A percentile compares a stretch with the other conserved stretches of the same genome.
phyloP scores from a whole-genome alignment of 2,888 invertebrate species.

The Deladenus siricidicola region DNA sequence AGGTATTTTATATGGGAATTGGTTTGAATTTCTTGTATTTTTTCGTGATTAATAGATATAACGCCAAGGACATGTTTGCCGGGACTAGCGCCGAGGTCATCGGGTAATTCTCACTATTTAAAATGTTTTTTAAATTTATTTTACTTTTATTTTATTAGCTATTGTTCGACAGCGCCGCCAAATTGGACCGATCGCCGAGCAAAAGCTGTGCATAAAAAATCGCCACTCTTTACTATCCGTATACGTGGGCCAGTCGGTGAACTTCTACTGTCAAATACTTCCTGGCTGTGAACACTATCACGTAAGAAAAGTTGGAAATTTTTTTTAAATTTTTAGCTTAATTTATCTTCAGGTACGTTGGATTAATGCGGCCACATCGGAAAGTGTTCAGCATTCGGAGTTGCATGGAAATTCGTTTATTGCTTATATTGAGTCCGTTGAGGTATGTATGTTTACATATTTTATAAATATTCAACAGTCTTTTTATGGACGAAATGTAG shows the following conservation, averaged over 20 bases:
- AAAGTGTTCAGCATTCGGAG: background rate
- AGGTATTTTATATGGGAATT: no score
- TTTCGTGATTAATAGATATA: background rate
- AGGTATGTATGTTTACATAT: background rate
- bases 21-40: background rate
- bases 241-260: background rate
- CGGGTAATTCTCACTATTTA: no score
- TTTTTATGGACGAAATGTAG: background rate
- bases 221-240: background rate
- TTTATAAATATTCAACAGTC: background rate
- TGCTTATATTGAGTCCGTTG: background rate
- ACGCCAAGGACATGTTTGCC: background rate
- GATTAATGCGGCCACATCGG: background rate
- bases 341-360: slow-evolving; percentile 5
- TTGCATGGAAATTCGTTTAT: background rate
- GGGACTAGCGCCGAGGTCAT: no score
- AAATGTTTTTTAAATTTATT: no score
- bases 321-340: background rate
- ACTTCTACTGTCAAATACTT: background rate
- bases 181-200: no score
- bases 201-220: background rate
- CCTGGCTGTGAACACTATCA: background rate
- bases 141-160: no score
- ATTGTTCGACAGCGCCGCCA: no score
- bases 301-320: no score